Base-by-base conservation (phyloP, 2,113 vertebrate genomes). In the Neolamprologus brichardi region DNA sequence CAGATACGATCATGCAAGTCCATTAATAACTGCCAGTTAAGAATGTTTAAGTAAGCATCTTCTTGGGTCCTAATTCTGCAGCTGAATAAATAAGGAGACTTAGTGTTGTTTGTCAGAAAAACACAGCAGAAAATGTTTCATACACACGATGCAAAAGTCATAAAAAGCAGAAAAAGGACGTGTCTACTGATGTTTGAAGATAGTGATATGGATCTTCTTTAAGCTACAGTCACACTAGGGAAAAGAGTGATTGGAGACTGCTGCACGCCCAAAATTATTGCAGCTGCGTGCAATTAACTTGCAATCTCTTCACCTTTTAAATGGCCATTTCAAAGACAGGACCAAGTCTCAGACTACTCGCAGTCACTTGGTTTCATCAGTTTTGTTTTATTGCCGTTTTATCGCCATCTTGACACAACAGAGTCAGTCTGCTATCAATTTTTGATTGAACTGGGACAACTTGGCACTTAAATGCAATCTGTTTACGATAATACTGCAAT, bases 21-120 rank as follows among this genome's bases (percentile, higher is more conserved):
- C 39, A 60, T 67, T 77, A 89, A 83, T 91, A 56, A 84, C 78
- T 86, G 37, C 23, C 23, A 86, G 60, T 77, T 88, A 58, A 67
- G 3, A 30, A 77, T 32, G 32, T 52, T 67, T 70, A 64, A 75
- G 18, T 49, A 49, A 28, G 46, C 34, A 17, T 52, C n/a, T 12
- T 3, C 54, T 56, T 9, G 17, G 54, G 54, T 34, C 25, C 30
- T 20, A 6, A 28, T 53, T 13, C 56, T 11, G 28, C 44, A 25
- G 64, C 44, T 37, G 32, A 54, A 30, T 82, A 30, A 84, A 54
- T 28, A 3, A 37, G 10, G 15, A 75, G 13, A 23, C n/a, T 58
- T 78, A 13, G 49, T 84, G 78, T 64, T 28, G 67, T 39, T 58
- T 46, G 64, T 14, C 12, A 53, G 39, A 30, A 28, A 54, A 82